Evolutionary conservation across 2,888 invertebrate species (phyloP).

Genomic region (Microchrysa polita): DNA sequence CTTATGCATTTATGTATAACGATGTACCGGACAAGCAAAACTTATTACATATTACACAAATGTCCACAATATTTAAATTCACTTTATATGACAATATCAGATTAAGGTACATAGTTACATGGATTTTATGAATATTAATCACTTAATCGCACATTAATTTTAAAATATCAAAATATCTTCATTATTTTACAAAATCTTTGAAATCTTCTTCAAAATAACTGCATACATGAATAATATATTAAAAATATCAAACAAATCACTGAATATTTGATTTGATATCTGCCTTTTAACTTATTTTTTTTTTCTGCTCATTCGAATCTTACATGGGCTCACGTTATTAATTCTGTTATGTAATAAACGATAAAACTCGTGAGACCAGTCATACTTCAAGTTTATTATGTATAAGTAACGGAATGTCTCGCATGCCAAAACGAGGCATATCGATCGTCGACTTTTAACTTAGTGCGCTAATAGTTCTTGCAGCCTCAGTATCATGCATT

Average conservation of each 20-base stretch:
- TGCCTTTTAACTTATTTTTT: not conserved
- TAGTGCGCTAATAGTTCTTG: slow-evolving; percentile 17
- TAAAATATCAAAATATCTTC: too few species aligned
- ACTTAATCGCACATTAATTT: too few species aligned
- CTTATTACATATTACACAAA: too few species aligned
- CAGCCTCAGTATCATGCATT: not conserved
- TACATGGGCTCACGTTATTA: not conserved
- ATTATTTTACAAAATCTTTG: too few species aligned
- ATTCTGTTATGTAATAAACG: slow-evolving; percentile 12
- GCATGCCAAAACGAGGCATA: not conserved
- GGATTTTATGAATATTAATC: too few species aligned
- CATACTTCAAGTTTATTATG: slow-evolving; percentile 5
- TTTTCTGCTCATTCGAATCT: not conserved
- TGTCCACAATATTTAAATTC: too few species aligned
- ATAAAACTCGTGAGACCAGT: slow-evolving; percentile 23
- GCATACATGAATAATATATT: not conserved
- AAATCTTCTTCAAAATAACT: too few species aligned
- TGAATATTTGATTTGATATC: not conserved
- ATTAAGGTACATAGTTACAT: too few species aligned
- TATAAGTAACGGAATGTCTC: not conserved
- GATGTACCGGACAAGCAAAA: too few species aligned
- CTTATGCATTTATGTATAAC: too few species aligned
- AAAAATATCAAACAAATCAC: slow-evolving; percentile 1
- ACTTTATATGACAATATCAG: too few species aligned
- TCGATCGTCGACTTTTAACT: not conserved